Evolutionary conservation across 2,113 vertebrate genomes (phyloP).

Genomic region (Isurus oxyrinchus): DNA sequence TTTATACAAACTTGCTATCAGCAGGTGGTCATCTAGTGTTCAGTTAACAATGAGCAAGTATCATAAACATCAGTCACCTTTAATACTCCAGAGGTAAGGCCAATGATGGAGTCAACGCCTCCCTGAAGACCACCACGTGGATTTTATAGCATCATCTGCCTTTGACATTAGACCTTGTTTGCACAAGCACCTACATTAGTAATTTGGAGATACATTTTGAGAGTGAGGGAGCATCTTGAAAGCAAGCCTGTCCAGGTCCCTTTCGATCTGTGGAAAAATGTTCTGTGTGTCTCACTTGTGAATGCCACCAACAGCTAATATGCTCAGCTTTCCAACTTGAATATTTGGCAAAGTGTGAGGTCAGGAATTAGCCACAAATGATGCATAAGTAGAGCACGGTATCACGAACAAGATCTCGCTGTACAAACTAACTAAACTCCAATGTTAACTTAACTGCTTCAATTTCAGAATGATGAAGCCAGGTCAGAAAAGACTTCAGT

Average conservation of each 20-base stretch:
- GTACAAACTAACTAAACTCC: neutral
- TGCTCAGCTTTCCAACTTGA: neutral
- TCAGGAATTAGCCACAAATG: neutral
- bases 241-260: neutral
- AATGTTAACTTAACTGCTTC: neutral
- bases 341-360: neutral
- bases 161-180: neutral
- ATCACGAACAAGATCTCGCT: neutral
- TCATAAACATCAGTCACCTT: neutral
- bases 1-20: neutral
- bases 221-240: neutral
- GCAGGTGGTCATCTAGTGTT: neutral
- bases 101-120: neutral
- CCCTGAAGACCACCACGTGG: neutral
- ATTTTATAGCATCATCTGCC: neutral
- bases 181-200: neutral
- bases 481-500: neutral
- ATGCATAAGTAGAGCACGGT: neutral
- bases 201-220: neutral
- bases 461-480: neutral
- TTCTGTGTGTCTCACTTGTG: neutral
- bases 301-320: neutral
- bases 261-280: neutral
- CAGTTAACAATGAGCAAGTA: neutral
- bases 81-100: neutral